Evolutionary conservation across 2,797 vertebrate species (phyloP), one percentile per base, ranked within the genome.

Genomic region (Perodicticus potto): DNA sequence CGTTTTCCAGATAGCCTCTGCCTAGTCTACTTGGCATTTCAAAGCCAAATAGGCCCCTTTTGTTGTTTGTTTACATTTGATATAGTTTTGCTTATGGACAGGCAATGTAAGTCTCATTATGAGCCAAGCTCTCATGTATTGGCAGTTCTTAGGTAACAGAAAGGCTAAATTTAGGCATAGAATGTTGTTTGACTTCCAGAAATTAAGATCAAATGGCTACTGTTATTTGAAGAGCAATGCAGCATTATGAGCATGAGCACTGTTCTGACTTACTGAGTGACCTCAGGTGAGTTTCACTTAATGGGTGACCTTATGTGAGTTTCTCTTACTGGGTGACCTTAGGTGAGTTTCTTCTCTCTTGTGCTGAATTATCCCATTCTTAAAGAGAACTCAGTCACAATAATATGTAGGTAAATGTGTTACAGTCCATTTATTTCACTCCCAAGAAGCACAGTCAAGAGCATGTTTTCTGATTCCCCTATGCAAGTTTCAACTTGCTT

Each of bases 21-120:
- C 10, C 23, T 19, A 77, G 72, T 13, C 4, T 17, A 9, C 7
- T 34, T 32, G 59, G 77, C 69, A 72, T 63, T 91, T 87, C 55
- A 72, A 88, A 87, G 59, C 61, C 37, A 92, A 32, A 84, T 45
- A 76, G 25, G 1, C 8, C 34, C 43, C 17, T 70, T 67, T 77
- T 45, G 9, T 23, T 67, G 57, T 34, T 94, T 93, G 3, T 0
- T 43, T 82, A 53, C 37, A 43, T 29, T 23, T 40, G 65, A 63
- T 85, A 77, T 86, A 23, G 72, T 80, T 87, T 78, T 82, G 55
- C 82, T 92, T 69, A 20, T 88, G 49, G 49, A 25, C 74, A 45
- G 84, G 49, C 63, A 86, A 55, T 1, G 45, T 12, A 67, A 69
- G 22, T 6, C 17, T 40, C 17, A 16, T 34, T 65, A 29, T 25